A percentile compares a stretch with the other conserved stretches of the same genome.
Conservation (phyloP, 2,888 invertebrate species). For the Leucophora obtusa region DNA sequence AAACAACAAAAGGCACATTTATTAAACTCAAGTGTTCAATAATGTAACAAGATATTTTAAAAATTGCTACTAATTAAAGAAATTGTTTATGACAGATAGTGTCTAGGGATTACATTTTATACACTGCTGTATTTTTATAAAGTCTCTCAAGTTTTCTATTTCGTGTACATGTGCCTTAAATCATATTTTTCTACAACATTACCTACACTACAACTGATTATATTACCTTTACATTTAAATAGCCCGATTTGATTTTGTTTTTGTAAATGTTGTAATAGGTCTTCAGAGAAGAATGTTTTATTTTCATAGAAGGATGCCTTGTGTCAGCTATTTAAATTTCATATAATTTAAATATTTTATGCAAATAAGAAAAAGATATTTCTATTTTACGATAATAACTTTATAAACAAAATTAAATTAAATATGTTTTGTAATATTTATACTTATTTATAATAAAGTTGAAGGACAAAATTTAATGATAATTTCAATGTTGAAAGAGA, state of each 20-base stretch:
- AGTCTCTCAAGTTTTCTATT: too few species aligned
- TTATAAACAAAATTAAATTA: conserved; percentile 11
- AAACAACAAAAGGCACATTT: too few species aligned
- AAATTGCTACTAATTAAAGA: too few species aligned
- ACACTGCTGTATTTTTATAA: too few species aligned
- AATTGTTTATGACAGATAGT: too few species aligned
- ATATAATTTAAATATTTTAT: neutral
- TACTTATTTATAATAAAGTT: neutral
- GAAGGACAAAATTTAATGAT: conserved; percentile 1
- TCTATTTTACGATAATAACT: neutral
- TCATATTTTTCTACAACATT: neutral
- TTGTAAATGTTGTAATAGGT: neutral
- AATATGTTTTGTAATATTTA: conserved; percentile 14
- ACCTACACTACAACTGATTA: neutral
- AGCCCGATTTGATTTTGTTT: neutral
- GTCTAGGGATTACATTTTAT: too few species aligned
- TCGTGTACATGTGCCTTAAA: too few species aligned
- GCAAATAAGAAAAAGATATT: neutral
- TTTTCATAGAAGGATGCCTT: neutral
- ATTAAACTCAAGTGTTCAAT: too few species aligned
- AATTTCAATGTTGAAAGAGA: too few species aligned
- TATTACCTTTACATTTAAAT: neutral
- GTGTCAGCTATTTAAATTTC: neutral
- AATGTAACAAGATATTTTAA: too few species aligned
- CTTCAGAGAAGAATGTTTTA: neutral